Percentiles rank a stretch among this genome's conserved stretches.
Conservation (phyloP, 2,113 vertebrate species). For the western clawed frog (Xenopus tropicalis) region UCB_Xtro_10.0 CM004446.2:2746501-2747000, state of each 20-base stretch:
- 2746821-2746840: slow-evolving; percentile 98
- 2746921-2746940: slow-evolving; percentile 43
- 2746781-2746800: slow-evolving; percentile 88
- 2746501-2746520: too few relatives aligned
- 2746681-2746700: slow-evolving; percentile 91
- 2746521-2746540: too few relatives aligned
- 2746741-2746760: slow-evolving; percentile 98
- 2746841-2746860: slow-evolving; percentile 80
- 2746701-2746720: slow-evolving; percentile 89
- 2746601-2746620: slow-evolving; percentile 80
- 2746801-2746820: slow-evolving; percentile 96
- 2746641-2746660: slow-evolving; percentile 95
- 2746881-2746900: slow-evolving; percentile 63
- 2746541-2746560: too few relatives aligned
- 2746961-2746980: slow-evolving; percentile 14
- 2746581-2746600: slow-evolving; percentile 90
- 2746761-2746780: slow-evolving; percentile 89
- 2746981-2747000: not conserved
- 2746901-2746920: slow-evolving; percentile 51
- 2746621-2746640: slow-evolving; percentile 93
- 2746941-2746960: slow-evolving; percentile 54
- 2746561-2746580: slow-evolving; percentile 69
- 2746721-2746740: slow-evolving; percentile 81
- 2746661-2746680: slow-evolving; percentile 97
- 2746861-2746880: slow-evolving; percentile 64